Evolutionary conservation across 2,888 invertebrate species (phyloP).

Genomic region (Anarsia innoxiella): DNA sequence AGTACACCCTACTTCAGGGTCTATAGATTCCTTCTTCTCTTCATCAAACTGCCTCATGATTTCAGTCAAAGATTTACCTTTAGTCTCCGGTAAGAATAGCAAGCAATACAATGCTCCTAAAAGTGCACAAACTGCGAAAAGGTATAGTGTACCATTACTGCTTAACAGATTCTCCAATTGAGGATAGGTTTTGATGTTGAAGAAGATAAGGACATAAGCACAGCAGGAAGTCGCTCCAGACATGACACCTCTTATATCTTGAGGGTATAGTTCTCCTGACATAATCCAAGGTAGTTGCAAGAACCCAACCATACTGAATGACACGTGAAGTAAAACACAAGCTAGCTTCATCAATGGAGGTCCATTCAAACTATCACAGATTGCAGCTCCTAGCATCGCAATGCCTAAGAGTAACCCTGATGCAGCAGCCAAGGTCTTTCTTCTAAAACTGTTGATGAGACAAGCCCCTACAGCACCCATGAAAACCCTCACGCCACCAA

Average conservation of each 20-base stretch:
- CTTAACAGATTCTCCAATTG: slow-evolving; percentile 72
- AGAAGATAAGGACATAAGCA: slow-evolving; percentile 81
- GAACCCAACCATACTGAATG: slow-evolving; percentile 84
- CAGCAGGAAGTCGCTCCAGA: slow-evolving; percentile 82
- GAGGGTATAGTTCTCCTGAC: slow-evolving; percentile 82
- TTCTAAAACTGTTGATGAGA: slow-evolving; percentile 78
- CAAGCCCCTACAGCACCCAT: slow-evolving; percentile 81
- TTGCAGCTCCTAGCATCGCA: slow-evolving; percentile 79
- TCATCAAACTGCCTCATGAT: slow-evolving; percentile 79
- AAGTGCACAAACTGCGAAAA: slow-evolving; percentile 77
- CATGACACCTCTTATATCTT: slow-evolving; percentile 80
- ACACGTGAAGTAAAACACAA: slow-evolving; percentile 80
- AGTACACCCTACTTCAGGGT: slow-evolving; percentile 48
- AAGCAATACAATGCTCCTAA: slow-evolving; percentile 77
- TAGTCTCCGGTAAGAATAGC: slow-evolving; percentile 80
- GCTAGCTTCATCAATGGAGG: slow-evolving; percentile 67
- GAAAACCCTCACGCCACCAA: slow-evolving; percentile 78
- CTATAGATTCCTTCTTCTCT: slow-evolving; percentile 42
- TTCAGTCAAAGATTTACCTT: slow-evolving; percentile 79
- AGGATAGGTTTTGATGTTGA: slow-evolving; percentile 82
- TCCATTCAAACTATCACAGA: slow-evolving; percentile 73
- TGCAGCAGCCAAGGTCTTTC: slow-evolving; percentile 77
- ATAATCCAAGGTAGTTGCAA: slow-evolving; percentile 84
- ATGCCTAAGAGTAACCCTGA: slow-evolving; percentile 80
- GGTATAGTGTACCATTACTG: slow-evolving; percentile 78